Percentiles rank a stretch among this genome's conserved stretches.
Conservation (phyloP, 2,888 invertebrate genomes). For the Timema podura region DNA sequence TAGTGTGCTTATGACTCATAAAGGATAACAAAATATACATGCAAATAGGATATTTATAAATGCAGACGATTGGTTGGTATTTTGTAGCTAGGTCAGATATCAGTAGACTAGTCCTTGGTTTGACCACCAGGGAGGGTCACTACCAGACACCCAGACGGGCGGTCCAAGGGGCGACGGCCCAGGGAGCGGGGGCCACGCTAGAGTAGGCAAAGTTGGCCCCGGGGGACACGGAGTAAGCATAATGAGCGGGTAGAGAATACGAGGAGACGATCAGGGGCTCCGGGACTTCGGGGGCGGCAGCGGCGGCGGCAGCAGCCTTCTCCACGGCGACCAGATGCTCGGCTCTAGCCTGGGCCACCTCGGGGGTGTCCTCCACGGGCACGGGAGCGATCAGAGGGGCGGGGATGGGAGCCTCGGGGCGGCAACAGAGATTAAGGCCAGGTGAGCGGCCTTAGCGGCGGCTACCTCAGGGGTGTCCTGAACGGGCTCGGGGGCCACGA, state of each 20-base stretch:
- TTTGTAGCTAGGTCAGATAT: too few relatives aligned
- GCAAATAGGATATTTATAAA: too few relatives aligned
- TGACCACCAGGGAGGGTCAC: background rate
- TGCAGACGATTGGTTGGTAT: too few relatives aligned
- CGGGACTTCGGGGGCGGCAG: constrained; percentile 36
- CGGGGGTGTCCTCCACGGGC: constrained; percentile 18
- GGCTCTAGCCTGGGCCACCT: constrained; percentile 8
- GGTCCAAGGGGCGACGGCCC: too few relatives aligned
- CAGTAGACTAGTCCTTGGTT: background rate
- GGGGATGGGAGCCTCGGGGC: constrained; percentile 17
- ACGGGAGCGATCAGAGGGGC: constrained; percentile 20
- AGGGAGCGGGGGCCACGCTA: constrained; percentile 8
- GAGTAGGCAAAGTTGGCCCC: constrained; percentile 21
- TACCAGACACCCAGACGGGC: background rate
- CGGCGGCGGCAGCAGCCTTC: constrained; percentile 35
- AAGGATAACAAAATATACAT: too few relatives aligned
- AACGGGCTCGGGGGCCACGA: constrained; percentile 21
- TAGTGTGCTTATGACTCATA: too few relatives aligned
- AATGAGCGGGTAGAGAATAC: constrained; percentile 38
- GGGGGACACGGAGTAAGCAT: constrained; percentile 42
- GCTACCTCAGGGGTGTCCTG: constrained; percentile 47
- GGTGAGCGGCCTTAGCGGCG: constrained; percentile 51
- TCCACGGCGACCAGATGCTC: constrained; percentile 46
- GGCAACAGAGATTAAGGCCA: constrained; percentile 45
- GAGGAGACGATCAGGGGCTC: constrained; percentile 38